Conservation (phyloP, 2,113 vertebrate species). For the Anguilla japonica region DNA sequence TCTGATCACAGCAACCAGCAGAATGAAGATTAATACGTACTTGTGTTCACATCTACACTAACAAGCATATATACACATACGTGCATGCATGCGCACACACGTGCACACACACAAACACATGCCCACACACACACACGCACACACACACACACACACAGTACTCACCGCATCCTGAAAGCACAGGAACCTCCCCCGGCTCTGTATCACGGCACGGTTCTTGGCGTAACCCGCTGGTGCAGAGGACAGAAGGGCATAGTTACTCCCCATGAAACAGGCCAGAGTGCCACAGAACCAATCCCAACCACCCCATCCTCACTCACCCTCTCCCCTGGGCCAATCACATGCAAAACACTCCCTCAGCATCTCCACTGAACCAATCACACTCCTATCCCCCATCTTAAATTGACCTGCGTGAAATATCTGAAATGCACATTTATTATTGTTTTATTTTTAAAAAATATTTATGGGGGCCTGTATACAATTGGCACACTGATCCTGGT, state of each 20-base stretch:
- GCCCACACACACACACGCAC: background rate
- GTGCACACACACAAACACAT: too few species aligned
- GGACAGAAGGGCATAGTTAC: background rate
- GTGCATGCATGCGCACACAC: background rate
- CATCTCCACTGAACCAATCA: background rate
- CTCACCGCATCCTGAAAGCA: constrained; percentile 97
- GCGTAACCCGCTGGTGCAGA: constrained; percentile 87
- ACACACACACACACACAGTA: constrained; percentile 40
- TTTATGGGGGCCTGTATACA: too few species aligned
- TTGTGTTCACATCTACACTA: too few species aligned
- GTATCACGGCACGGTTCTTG: constrained; percentile 87
- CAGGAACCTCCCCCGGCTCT: constrained; percentile 85
- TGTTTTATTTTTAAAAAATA: too few species aligned
- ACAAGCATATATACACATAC: too few species aligned
- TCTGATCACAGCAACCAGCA: too few species aligned
- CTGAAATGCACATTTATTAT: too few species aligned
- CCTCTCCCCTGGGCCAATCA: constrained; percentile 1
- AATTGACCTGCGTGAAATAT: background rate
- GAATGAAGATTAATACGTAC: too few species aligned
- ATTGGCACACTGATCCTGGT: too few species aligned
- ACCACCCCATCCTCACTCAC: background rate
- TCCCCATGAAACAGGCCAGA: background rate
- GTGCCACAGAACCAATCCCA: background rate
- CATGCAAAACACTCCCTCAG: background rate
- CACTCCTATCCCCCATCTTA: background rate